Conservation (phyloP, 92 coral and sea anemone species). For the Porites cylindrica region DNA sequence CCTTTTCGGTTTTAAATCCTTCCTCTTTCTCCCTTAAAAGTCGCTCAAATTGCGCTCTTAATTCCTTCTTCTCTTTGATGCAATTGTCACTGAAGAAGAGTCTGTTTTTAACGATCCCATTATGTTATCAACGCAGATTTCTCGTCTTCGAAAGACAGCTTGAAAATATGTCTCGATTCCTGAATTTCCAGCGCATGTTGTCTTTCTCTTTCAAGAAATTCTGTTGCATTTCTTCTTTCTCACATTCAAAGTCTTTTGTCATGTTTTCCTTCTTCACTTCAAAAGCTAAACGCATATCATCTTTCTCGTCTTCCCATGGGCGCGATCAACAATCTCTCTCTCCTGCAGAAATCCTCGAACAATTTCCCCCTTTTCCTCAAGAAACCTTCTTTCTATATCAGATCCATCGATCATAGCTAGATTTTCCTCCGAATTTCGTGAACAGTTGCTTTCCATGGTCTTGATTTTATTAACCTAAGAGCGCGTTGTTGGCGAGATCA, state of each 20-base stretch:
- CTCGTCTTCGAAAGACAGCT: constrained; percentile 36
- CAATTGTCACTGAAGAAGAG: constrained; percentile 71
- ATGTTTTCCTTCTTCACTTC: constrained; percentile 92
- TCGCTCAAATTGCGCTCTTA: constrained; percentile 73
- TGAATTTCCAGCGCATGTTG: constrained; percentile 92
- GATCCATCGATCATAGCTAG: too few relatives aligned
- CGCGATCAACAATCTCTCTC: constrained; percentile 60
- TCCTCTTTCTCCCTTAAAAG: constrained; percentile 71
- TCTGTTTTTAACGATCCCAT: constrained; percentile 81
- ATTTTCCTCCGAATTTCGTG: constrained; percentile 7
- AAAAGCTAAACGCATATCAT: constrained; percentile 83
- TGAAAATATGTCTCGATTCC: constrained; percentile 94
- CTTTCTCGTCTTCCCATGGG: constrained; percentile 84
- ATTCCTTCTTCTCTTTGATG: constrained; percentile 87
- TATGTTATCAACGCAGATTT: constrained; percentile 59
- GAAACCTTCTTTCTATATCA: too few relatives aligned
- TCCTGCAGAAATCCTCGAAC: too few relatives aligned
- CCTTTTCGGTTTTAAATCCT: too few relatives aligned
- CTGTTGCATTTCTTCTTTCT: constrained; percentile 92
- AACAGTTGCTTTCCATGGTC: constrained; percentile 26
- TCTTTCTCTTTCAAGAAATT: constrained; percentile 90
- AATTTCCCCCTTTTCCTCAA: too few relatives aligned
- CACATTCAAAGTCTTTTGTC: constrained; percentile 85
- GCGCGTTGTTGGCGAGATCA: constrained; percentile 8
- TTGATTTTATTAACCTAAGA: neutral